Evolutionary conservation across 2,888 invertebrate genomes (phyloP).

Genomic region (Isoperla grammatica): DNA sequence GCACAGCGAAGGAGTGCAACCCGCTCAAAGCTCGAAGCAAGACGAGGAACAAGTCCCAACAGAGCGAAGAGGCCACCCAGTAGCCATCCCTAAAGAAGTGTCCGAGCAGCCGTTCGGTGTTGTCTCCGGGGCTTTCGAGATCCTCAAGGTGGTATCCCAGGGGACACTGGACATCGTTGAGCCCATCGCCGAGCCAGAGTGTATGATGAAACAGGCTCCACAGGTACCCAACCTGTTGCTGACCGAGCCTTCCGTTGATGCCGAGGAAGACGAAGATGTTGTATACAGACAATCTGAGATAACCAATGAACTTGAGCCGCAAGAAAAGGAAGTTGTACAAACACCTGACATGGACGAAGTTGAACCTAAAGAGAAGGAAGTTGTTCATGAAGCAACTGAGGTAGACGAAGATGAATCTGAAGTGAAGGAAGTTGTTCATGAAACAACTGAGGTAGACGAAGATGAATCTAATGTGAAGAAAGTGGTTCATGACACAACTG

Average conservation of each 20-base stretch:
- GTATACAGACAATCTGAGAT: background rate
- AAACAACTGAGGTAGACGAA: constrained; percentile 10
- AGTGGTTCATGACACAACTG: background rate
- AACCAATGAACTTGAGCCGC: background rate
- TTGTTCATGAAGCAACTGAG: no score
- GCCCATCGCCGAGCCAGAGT: constrained; percentile 1
- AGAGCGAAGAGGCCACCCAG: background rate
- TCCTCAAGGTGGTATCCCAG: background rate
- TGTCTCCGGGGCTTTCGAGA: background rate
- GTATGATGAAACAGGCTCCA: background rate
- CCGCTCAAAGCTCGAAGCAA: no score
- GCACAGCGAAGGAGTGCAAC: background rate
- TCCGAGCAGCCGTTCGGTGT: background rate
- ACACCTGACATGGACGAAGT: no score
- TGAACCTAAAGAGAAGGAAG: no score
- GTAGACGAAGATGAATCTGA: constrained; percentile 2
- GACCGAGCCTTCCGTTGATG: constrained; percentile 6
- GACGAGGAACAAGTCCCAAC: no score
- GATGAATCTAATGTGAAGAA: background rate
- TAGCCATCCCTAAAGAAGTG: background rate
- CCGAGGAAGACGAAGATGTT: constrained; percentile 7
- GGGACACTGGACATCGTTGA: constrained; percentile 12
- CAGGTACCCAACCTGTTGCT: constrained; percentile 3
- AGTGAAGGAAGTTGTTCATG: no score
- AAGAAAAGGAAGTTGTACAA: background rate